A percentile compares a stretch with the other conserved stretches of the same genome.
These are phyloP conservation scores for Cavia aperea DNA, from an alignment of 2,113 vertebrate species.

Conservation along the genomic window DNA sequence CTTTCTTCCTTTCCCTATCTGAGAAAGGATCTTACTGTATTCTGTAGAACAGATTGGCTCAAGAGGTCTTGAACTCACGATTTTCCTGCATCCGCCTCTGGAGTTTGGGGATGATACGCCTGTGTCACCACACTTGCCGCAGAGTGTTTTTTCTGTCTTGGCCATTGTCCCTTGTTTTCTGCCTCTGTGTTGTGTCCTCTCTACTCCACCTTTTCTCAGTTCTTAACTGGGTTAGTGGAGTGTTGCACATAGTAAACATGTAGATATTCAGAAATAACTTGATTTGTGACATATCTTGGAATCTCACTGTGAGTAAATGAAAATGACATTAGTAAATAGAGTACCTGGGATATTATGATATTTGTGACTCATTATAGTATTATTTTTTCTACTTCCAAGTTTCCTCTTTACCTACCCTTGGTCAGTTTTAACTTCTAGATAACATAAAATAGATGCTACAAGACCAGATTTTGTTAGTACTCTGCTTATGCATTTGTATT, in stretches of 20 bases:
- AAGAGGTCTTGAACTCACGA: background rate
- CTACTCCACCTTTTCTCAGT: background rate
- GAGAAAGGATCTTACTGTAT: background rate
- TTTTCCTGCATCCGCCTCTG: background rate
- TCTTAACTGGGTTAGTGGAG: background rate
- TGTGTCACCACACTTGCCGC: background rate
- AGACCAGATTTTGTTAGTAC: background rate
- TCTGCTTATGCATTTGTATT: constrained; percentile 31
- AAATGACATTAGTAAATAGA: constrained; percentile 4
- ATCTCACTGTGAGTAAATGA: constrained; percentile 31
- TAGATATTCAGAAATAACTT: constrained; percentile 24
- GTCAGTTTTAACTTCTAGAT: constrained; percentile 33
- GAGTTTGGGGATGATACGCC: background rate
- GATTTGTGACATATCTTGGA: constrained; percentile 27
- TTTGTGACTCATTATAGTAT: background rate
- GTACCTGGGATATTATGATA: background rate
- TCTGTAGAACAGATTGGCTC: background rate
- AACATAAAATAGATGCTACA: background rate
- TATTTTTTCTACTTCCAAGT: background rate
- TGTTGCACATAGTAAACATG: background rate
- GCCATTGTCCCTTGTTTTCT: background rate
- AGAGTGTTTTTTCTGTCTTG: background rate
- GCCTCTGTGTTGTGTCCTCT: background rate
- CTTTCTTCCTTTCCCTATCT: background rate
- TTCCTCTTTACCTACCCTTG: constrained; percentile 15